A percentile compares a stretch with the other conserved stretches of the same genome.
Evolutionary conservation across 1,140 invertebrate genomes (phyloP).

Genomic region (Saccostrea echinata): DNA sequence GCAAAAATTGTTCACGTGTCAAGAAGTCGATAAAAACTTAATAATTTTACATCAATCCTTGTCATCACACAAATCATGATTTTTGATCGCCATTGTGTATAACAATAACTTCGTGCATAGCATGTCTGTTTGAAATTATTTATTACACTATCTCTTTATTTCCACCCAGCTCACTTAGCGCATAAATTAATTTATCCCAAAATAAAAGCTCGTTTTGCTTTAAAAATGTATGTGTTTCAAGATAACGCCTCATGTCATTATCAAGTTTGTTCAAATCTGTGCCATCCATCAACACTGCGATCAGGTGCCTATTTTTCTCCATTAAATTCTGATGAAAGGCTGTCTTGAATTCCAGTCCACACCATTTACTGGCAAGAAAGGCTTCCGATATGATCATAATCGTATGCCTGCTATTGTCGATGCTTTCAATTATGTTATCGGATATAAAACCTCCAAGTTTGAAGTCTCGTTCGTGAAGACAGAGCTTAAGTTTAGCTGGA

Average conservation of each 20-base stretch:
- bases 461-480: conserved; percentile 72
- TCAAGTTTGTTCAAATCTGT: not conserved
- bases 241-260: not conserved
- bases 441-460: conserved; percentile 82
- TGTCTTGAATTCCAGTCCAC: conserved; percentile 89
- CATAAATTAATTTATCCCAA: conserved; percentile 34
- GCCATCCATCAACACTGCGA: conserved; percentile 50
- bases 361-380: conserved; percentile 97
- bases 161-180: not conserved
- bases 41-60: too few relatives aligned
- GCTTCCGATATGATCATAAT: conserved; percentile 95
- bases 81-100: too few relatives aligned
- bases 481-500: conserved; percentile 60
- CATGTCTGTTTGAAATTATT: too few relatives aligned
- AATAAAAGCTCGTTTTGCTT: not conserved
- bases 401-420: conserved; percentile 92
- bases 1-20: too few relatives aligned
- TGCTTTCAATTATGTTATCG: conserved; percentile 94
- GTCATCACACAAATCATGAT: too few relatives aligned
- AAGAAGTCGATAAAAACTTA: too few relatives aligned
- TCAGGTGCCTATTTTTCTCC: conserved; percentile 68
- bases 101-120: too few relatives aligned
- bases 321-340: conserved; percentile 73
- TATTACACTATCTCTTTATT: too few relatives aligned
- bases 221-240: conserved; percentile 5